Evolutionary conservation across 2,888 invertebrate species (phyloP).

Genomic region (Tetragonisca angustula): DNA sequence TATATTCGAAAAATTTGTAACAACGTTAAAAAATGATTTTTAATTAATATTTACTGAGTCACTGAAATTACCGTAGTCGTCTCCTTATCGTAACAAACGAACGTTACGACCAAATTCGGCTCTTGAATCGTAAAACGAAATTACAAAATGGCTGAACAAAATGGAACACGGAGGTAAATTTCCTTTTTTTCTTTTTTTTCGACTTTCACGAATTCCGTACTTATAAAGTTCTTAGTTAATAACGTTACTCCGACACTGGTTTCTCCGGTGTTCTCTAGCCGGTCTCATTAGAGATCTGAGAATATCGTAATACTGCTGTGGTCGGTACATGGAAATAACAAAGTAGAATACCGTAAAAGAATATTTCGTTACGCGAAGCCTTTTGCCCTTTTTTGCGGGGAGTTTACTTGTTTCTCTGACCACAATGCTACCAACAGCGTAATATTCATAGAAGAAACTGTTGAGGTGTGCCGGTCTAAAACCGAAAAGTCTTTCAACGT

Average conservation of each 20-base stretch:
- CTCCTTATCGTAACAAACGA: not conserved
- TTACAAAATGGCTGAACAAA: too few species aligned
- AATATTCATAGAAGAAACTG: conserved; percentile 4
- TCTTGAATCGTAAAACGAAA: not conserved
- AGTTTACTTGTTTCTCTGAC: conserved; percentile 1
- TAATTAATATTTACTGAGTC: not conserved
- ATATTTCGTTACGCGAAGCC: conserved; percentile 11
- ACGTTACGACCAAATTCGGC: too few species aligned
- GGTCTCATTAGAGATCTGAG: conserved; percentile 16
- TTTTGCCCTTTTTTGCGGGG: not conserved
- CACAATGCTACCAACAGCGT: not conserved
- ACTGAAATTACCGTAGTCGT: not conserved
- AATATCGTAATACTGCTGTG: not conserved
- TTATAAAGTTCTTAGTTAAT: not conserved
- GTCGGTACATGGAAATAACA: conserved; percentile 1
- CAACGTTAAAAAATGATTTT: not conserved
- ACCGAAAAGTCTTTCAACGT: not conserved
- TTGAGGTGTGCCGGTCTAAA: not conserved
- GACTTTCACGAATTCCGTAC: not conserved
- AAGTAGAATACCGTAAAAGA: conserved; percentile 13
- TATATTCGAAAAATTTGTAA: not conserved
- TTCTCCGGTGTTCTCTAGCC: not conserved
- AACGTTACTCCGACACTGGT: not conserved
- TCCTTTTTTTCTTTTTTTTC: not conserved
- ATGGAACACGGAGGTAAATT: too few species aligned